A percentile compares a stretch with the other conserved stretches of the same genome.
Evolutionary conservation across 2,797 vertebrate genomes (phyloP).

Genomic region (Parotocinclus haroldoi): DNA sequence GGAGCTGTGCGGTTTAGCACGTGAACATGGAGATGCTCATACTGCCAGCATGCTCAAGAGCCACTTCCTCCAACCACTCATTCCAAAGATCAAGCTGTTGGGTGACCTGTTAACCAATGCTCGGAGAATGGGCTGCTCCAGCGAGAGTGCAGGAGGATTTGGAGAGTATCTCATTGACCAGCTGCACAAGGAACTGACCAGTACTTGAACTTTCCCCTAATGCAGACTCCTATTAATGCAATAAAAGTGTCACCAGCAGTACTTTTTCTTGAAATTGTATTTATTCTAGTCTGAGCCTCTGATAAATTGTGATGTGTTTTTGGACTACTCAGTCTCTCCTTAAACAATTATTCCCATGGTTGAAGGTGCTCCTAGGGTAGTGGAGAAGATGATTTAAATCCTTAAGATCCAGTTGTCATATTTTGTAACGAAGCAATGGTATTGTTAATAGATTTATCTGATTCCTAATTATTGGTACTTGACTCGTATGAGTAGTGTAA

Average conservation of each 20-base stretch:
- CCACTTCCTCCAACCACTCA: conserved; percentile 64
- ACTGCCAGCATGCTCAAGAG: conserved; percentile 59
- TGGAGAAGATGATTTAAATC: too few relatives aligned
- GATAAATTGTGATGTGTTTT: too few relatives aligned
- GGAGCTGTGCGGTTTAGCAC: conserved; percentile 66
- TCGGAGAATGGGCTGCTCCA: conserved; percentile 62
- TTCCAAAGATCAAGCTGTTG: conserved; percentile 66
- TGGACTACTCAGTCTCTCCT: too few relatives aligned
- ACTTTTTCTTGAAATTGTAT: neutral
- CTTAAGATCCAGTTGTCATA: too few relatives aligned
- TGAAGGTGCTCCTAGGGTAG: too few relatives aligned
- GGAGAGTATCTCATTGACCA: conserved; percentile 74
- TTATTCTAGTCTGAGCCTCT: too few relatives aligned
- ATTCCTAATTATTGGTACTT: too few relatives aligned
- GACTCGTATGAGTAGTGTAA: too few relatives aligned
- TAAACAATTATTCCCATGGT: too few relatives aligned
- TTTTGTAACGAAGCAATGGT: too few relatives aligned
- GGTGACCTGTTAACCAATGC: conserved; percentile 68
- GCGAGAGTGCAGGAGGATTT: conserved; percentile 58
- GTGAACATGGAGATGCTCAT: conserved; percentile 53
- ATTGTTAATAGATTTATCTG: too few relatives aligned
- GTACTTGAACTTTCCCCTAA: conserved; percentile 18
- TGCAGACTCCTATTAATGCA: neutral
- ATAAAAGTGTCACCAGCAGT: conserved; percentile 2
- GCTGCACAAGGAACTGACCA: conserved; percentile 63